These are phyloP conservation scores for Monomorium pharaonis DNA, from an alignment of 1,140 invertebrate species.

Conservation along the genomic window DNA sequence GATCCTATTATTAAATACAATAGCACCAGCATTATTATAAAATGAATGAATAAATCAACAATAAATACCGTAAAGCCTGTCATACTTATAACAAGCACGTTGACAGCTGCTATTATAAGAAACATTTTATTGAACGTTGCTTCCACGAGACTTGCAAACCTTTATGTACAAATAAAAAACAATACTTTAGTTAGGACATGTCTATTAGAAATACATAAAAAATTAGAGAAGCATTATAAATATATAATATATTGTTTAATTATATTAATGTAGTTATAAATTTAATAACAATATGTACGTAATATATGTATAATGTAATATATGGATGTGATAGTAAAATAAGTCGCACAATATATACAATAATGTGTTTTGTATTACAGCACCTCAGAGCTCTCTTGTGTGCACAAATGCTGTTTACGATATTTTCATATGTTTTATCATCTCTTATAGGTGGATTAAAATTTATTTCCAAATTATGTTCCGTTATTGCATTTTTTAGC, in stretches of 20 bases:
- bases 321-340: not conserved
- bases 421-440: conserved; percentile 41
- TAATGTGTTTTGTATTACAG: not conserved
- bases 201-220: not conserved
- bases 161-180: not conserved
- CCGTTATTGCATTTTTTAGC: conserved; percentile 12
- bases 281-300: not conserved
- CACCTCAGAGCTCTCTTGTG: conserved; percentile 45
- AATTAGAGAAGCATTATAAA: not conserved
- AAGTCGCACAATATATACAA: not conserved
- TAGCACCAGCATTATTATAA: not conserved
- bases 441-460: not conserved
- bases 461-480: conserved; percentile 4
- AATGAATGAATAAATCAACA: not conserved
- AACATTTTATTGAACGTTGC: conserved; percentile 17
- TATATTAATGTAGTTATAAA: not conserved
- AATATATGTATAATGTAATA: not conserved
- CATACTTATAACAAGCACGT: conserved; percentile 44
- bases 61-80: conserved; percentile 51
- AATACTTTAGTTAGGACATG: not conserved
- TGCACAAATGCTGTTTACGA: conserved; percentile 24
- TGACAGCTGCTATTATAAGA: conserved; percentile 1
- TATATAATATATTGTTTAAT: no score
- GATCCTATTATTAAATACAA: not conserved
- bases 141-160: conserved; percentile 46